Evolutionary conservation across 2,888 invertebrate species (phyloP), one percentile per base, ranked within the genome.

Genomic region (Cheilosia vernalis): DNA sequence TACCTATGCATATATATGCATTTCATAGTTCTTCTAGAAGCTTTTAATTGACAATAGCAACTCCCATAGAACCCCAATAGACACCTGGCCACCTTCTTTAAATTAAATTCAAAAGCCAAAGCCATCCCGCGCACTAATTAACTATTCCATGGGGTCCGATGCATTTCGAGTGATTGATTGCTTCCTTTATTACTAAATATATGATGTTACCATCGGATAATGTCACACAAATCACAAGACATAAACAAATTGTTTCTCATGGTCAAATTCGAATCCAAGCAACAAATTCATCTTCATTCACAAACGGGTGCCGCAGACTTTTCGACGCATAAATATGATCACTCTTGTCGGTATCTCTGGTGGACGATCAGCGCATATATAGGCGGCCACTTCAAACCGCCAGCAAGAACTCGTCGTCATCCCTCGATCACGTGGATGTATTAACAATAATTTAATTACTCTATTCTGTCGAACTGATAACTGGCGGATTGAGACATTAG

Each of bases 381-480:
- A 30, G 10, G 74, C 85, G 81, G 81, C 33, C 70, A 81, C 70
- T 67, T 58, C 27, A 81, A 81, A 81, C 77, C 76, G 76, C 33
- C 33, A 13, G 19, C 17, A n/a, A 9, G 40, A 37, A 15, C 37
- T 67, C 30, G 30, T 10, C 58, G 58, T 55, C 76, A 67, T 51
- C 81, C 27, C 51, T 27, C 61, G 72, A 72, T 84, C 83, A 83
- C 87, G 87, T 84, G 84, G 79, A 74, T 76, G 73, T 80, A 84
- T 84, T 87, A 69, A 82, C 82, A 86, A 86, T 82, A 72, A 82
- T 81, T 85, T 86, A 86, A 86, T 86, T 86, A 86, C 86, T 79
- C 78, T 76, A 83, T 82, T 84, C 79, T 74, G 87, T 76, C 79
- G 79, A 87, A 84, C 64, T 80, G 87, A 80, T 79, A 84, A 87